Percentiles rank a stretch among this genome's conserved stretches.
phyloP scores from a whole-genome alignment of 2,888 invertebrate species.

The Argyra leucocephala region DNA sequence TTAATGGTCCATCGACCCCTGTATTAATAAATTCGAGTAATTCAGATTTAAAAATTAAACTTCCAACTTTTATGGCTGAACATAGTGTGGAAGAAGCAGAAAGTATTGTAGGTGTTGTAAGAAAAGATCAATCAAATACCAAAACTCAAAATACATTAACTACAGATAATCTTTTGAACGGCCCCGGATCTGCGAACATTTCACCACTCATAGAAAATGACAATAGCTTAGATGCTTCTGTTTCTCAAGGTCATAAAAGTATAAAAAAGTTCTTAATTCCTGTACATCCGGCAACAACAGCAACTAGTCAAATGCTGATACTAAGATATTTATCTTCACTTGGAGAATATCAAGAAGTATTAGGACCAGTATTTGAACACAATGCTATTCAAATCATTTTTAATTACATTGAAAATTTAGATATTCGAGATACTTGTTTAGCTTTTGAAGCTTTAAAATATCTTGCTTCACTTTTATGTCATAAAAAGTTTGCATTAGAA shows the following conservation, averaged over 20 bases:
- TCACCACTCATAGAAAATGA: constrained; percentile 36
- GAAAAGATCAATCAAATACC: constrained; percentile 12
- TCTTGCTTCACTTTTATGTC: constrained; percentile 85
- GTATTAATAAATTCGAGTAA: constrained; percentile 19
- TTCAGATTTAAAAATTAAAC: constrained; percentile 26
- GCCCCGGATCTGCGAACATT: constrained; percentile 36
- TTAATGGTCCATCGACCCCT: constrained; percentile 14
- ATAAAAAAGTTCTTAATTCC: constrained; percentile 52
- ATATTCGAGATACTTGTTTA: constrained; percentile 80
- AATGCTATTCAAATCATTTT: constrained; percentile 83
- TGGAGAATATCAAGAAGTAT: constrained; percentile 93
- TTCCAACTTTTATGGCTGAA: constrained; percentile 36
- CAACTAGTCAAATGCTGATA: constrained; percentile 86
- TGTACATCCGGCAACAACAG: constrained; percentile 78
- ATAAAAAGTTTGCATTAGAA: constrained; percentile 96
- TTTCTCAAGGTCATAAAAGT: constrained; percentile 27
- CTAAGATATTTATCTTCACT: constrained; percentile 89
- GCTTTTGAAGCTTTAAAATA: constrained; percentile 96
- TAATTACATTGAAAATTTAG: constrained; percentile 78
- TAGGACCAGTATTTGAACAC: constrained; percentile 87
- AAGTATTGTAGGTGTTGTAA: constrained; percentile 26
- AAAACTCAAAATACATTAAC: neutral
- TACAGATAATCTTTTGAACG: constrained; percentile 25
- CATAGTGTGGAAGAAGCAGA: constrained; percentile 38
- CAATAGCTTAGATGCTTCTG: constrained; percentile 34